phyloP scores from a whole-genome alignment of 2,113 vertebrate genomes.

The Sebastes fasciatus region DNA sequence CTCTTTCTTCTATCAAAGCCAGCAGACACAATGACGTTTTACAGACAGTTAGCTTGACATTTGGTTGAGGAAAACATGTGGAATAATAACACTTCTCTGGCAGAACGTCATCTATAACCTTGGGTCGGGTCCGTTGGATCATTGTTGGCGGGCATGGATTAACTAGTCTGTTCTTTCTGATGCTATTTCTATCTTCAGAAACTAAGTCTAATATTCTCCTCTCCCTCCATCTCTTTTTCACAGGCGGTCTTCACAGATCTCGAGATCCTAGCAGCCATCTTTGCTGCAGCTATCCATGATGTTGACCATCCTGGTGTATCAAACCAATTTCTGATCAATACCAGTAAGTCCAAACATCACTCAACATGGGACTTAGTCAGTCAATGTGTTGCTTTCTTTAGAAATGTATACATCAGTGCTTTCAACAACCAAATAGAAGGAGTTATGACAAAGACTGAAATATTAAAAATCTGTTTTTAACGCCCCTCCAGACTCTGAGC shows the following conservation, averaged over 20 bases:
- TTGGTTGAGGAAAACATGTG: not conserved
- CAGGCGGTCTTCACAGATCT: slow-evolving; percentile 98
- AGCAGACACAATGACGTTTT: not conserved
- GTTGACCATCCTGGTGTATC: slow-evolving; percentile 98
- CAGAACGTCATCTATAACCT: not conserved
- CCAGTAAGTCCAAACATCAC: slow-evolving; percentile 88
- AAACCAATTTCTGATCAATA: slow-evolving; percentile 99
- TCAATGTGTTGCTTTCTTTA: not conserved
- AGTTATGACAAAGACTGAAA: not conserved
- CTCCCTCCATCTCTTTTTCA: not conserved
- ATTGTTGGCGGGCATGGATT: not conserved
- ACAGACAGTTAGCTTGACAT: not conserved
- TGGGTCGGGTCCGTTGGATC: not conserved
- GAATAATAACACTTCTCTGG: not conserved
- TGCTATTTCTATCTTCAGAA: not conserved
- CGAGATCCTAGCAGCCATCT: slow-evolving; percentile 98
- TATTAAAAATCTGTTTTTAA: not conserved
- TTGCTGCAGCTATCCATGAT: slow-evolving; percentile 97
- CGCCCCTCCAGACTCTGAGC: slow-evolving; percentile 89
- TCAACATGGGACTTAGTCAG: not conserved
- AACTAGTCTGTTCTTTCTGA: not conserved
- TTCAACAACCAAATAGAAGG: not conserved
- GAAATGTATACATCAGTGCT: not conserved
- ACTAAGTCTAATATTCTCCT: slow-evolving; percentile 6
- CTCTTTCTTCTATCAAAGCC: not conserved